Evolutionary conservation across 2,888 invertebrate species (phyloP).

Genomic region (Chrysodeixis includens): DNA sequence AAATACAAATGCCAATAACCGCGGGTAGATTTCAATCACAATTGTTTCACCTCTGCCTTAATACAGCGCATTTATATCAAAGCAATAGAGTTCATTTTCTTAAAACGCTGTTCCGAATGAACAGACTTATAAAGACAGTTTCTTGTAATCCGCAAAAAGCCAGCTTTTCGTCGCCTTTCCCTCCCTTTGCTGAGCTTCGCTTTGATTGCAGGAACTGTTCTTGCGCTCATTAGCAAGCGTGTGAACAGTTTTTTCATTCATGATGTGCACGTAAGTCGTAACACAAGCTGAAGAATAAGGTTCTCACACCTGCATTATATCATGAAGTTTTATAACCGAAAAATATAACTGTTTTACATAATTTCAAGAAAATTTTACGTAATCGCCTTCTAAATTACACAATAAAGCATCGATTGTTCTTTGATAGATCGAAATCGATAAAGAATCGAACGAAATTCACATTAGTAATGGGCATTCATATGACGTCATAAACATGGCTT

Average conservation of each 20-base stretch:
- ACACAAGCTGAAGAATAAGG: background rate
- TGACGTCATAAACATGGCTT: too few species aligned
- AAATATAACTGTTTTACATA: background rate
- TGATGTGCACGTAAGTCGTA: background rate
- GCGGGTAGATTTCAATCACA: too few species aligned
- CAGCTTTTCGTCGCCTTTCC: constrained; percentile 5
- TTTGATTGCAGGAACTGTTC: constrained; percentile 41
- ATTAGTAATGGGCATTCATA: too few species aligned
- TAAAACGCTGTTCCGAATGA: background rate
- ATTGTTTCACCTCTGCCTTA: background rate
- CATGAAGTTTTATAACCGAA: background rate
- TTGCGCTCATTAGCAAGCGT: constrained; percentile 43
- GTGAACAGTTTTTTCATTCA: constrained; percentile 22
- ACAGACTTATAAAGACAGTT: background rate
- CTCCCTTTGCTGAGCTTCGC: constrained; percentile 20
- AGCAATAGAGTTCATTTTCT: background rate
- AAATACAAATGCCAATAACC: too few species aligned
- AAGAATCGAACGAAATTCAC: too few species aligned
- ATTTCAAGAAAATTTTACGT: constrained; percentile 1
- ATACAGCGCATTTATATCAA: background rate
- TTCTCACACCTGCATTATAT: background rate
- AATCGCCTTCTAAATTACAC: background rate
- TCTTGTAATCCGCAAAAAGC: constrained; percentile 17
- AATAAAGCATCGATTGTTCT: too few species aligned
- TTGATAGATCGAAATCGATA: too few species aligned